phyloP scores from a whole-genome alignment of 1,140 invertebrate genomes.

The Hetaerina americana region DNA sequence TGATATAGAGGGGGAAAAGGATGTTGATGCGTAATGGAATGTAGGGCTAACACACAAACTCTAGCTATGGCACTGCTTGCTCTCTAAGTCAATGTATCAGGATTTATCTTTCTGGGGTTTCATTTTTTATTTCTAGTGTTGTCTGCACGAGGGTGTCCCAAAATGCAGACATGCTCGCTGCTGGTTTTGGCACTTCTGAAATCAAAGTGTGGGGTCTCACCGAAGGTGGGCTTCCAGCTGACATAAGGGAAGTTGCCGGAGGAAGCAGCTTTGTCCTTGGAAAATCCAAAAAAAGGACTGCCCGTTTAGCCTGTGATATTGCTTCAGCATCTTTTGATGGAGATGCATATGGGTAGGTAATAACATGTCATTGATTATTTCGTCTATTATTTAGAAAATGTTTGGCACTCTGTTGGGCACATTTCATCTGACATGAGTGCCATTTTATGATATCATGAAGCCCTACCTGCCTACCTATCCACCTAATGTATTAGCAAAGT shows the following conservation, averaged over 20 bases:
- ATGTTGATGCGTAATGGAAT: too few relatives aligned
- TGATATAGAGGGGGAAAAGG: too few relatives aligned
- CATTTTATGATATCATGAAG: too few relatives aligned
- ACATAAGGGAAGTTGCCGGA: neutral
- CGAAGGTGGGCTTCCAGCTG: neutral
- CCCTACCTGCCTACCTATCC: too few relatives aligned
- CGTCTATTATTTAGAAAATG: too few relatives aligned
- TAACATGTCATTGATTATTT: too few relatives aligned
- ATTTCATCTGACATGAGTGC: too few relatives aligned
- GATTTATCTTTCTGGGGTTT: constrained; percentile 9
- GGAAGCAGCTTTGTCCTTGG: constrained; percentile 18
- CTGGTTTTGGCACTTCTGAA: constrained; percentile 44
- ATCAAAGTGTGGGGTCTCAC: constrained; percentile 45
- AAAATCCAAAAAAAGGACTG: constrained; percentile 29
- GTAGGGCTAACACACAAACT: too few relatives aligned
- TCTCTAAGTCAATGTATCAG: too few relatives aligned
- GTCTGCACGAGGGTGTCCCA: constrained; percentile 40
- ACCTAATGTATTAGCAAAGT: too few relatives aligned
- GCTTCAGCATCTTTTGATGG: constrained; percentile 22
- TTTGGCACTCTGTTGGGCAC: too few relatives aligned
- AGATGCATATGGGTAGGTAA: constrained; percentile 14
- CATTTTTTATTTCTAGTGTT: constrained; percentile 32
- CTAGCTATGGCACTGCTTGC: too few relatives aligned
- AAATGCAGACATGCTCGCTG: constrained; percentile 40
- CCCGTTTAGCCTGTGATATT: constrained; percentile 17